Base-by-base conservation (phyloP, 2,888 invertebrate genomes). In the Lamellibrachia columna region DNA sequence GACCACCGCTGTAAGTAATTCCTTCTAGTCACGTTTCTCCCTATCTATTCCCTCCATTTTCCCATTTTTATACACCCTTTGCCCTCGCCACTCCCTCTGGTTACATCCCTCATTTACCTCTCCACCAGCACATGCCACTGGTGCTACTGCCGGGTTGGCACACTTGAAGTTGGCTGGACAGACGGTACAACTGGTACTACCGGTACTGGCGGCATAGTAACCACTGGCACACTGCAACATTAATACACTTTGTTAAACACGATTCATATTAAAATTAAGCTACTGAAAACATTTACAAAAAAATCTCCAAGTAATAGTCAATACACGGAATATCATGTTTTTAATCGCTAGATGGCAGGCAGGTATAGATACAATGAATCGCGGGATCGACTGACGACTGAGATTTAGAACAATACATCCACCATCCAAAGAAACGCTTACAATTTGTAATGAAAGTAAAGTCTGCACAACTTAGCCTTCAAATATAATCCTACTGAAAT, bases 141-240 rank as follows among this genome's bases (percentile, higher is more conserved):
- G 96, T 3, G 94, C 28, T 1, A 92, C 90, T 6, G 95, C 93
- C 0, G 95, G 94, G 92, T 95, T 94, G 11, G 96, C 93, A 94
- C 96, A 96, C 90, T 95, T 93, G 52, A 93, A 94, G 40, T 95
- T 95, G 11, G 93, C 95, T 9, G 95, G 95, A 92, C 95, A 96
- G 52, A 94, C 40, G 7, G 94, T 95, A 94, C 96, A 96, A 9
- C 40, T 90, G 2, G 93, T 90, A 6, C 94, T 92, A 0, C 94
- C 94, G 2, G 93, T 91, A 15, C 53, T 91, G 60, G 93, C 93
- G 7, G 94, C 93, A 93, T 95, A 96, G 92, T 95, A 95, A 28
- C 96, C 96, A 60, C 93, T 92, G 9, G 93, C 75, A 90, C 93
- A 93, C 93, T 94, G 92, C 11, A 93, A 92, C 6, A 55, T 28